Evolutionary conservation across 2,888 invertebrate genomes (phyloP).

Genomic region (Lasioglossum marginatum): DNA sequence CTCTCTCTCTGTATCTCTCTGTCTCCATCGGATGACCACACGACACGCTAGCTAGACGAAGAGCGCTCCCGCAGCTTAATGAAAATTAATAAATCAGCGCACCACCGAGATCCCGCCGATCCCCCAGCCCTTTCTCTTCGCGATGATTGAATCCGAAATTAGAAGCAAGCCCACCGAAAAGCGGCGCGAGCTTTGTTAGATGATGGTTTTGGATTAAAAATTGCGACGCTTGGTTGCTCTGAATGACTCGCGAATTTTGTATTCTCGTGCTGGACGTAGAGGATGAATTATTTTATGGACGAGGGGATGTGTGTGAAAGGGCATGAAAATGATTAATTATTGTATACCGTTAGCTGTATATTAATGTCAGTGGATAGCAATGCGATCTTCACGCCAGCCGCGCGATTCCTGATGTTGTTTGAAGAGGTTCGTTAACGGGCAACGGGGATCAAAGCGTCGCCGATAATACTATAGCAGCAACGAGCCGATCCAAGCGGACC

Average conservation of each 20-base stretch:
- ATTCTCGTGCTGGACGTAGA: not conserved
- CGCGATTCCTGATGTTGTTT: not conserved
- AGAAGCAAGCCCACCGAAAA: not conserved
- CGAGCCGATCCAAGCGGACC: not conserved
- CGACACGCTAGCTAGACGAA: not conserved
- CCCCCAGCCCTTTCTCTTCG: conserved; percentile 5
- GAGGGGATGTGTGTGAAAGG: too few species aligned
- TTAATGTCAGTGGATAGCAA: not conserved
- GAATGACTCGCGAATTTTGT: not conserved
- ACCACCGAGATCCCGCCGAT: not conserved
- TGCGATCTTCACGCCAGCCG: not conserved
- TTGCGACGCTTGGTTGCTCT: not conserved
- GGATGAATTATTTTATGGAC: not conserved
- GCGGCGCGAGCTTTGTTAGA: not conserved
- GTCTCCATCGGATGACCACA: not conserved
- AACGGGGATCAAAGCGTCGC: conserved; percentile 29
- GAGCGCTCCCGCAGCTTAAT: conserved; percentile 23
- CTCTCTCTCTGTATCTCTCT: not conserved
- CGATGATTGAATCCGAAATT: conserved; percentile 39
- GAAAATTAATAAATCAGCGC: conserved; percentile 53
- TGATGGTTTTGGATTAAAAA: not conserved
- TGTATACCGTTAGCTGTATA: not conserved
- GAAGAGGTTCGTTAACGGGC: not conserved
- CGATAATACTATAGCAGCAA: not conserved
- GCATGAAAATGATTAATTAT: too few species aligned